Conservation (phyloP, 2,888 invertebrate genomes). For the Lysandra coridon region DNA sequence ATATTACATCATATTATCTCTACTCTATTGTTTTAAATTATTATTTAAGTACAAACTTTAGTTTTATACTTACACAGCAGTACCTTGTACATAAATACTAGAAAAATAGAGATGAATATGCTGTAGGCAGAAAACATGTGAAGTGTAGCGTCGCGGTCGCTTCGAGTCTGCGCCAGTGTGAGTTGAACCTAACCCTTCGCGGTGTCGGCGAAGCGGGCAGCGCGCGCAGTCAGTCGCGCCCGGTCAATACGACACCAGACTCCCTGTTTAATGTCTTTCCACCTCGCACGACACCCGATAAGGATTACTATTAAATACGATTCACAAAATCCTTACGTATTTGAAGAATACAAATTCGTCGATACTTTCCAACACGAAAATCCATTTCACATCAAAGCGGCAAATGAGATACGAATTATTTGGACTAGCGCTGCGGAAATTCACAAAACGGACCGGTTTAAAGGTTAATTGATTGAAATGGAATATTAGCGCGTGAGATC, state of each 20-base stretch:
- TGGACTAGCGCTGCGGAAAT: conserved; percentile 22
- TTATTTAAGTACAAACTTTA: too few relatives aligned
- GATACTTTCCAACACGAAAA: background rate
- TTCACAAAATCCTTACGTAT: conserved; percentile 36
- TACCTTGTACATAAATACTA: too few relatives aligned
- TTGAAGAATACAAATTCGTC: background rate
- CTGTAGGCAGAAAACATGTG: too few relatives aligned
- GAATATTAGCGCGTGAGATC: conserved; percentile 23
- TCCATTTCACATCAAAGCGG: background rate
- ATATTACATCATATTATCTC: too few relatives aligned
- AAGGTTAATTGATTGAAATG: conserved; percentile 30
- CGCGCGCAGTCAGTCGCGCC: conserved; percentile 66
- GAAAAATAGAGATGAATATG: too few relatives aligned
- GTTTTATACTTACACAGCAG: too few relatives aligned
- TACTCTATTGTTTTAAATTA: too few relatives aligned
- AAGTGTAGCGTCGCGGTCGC: background rate
- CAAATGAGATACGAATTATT: conserved; percentile 7
- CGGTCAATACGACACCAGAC: conserved; percentile 78
- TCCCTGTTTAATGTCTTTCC: conserved; percentile 76
- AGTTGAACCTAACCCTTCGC: conserved; percentile 43
- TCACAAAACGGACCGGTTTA: conserved; percentile 20
- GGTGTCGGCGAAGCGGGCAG: conserved; percentile 42
- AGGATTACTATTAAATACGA: conserved; percentile 62
- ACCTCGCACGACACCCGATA: conserved; percentile 69
- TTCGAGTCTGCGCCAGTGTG: background rate